phyloP scores from a whole-genome alignment of 2,888 invertebrate genomes.

The Barypeithes pellucidus region DNA sequence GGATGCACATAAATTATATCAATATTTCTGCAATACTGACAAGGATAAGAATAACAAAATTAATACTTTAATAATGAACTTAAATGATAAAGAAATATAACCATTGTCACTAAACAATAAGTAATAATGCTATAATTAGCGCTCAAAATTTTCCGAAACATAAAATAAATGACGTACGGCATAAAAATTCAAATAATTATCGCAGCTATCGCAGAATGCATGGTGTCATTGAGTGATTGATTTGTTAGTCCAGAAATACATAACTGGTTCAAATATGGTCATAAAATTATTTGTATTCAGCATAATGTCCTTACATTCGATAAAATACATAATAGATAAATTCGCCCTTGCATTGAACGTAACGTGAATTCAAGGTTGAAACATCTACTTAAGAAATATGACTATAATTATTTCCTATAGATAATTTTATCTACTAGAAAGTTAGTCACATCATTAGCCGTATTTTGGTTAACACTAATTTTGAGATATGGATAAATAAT shows the following conservation, averaged over 20 bases:
- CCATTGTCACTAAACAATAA: conserved; percentile 16
- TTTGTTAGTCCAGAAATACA: conserved; percentile 13
- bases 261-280: conserved; percentile 10
- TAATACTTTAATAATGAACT: conserved; percentile 25
- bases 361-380: neutral
- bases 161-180: conserved; percentile 27
- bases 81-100: conserved; percentile 23
- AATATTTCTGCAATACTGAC: conserved; percentile 28
- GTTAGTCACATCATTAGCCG: neutral
- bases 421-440: neutral
- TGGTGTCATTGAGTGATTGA: conserved; percentile 25
- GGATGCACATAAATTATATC: conserved; percentile 9
- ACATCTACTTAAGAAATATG: neutral
- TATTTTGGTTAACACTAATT: neutral
- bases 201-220: conserved; percentile 20
- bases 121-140: conserved; percentile 23
- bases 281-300: conserved; percentile 11
- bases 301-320: conserved; percentile 2
- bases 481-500: neutral
- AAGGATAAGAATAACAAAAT: conserved; percentile 19
- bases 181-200: conserved; percentile 22
- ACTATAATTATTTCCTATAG: neutral
- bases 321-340: neutral
- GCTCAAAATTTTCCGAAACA: conserved; percentile 28
- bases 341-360: neutral